These are phyloP conservation scores for Bubo blakistoni DNA, from an alignment of 2,113 vertebrate genomes.

Conservation along the genomic window DNA sequence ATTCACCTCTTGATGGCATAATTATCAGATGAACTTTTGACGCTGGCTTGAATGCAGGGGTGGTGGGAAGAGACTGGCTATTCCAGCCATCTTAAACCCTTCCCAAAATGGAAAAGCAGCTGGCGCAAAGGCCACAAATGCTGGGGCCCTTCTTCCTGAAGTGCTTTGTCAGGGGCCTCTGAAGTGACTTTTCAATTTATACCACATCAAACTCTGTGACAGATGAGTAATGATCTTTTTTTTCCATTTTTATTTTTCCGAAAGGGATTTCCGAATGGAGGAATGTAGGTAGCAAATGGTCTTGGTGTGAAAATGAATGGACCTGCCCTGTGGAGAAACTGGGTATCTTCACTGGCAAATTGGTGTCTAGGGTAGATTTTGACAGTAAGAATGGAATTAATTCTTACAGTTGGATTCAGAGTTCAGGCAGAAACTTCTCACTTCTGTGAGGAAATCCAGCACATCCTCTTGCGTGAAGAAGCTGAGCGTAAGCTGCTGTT, in stretches of 20 bases:
- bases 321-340: not conserved
- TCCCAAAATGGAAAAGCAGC: constrained; percentile 50
- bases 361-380: not conserved
- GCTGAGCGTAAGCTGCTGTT: not conserved
- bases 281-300: not conserved
- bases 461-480: not conserved
- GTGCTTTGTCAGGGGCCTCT: not conserved
- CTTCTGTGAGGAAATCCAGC: not conserved
- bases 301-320: not conserved
- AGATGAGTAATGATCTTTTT: not conserved
- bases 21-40: constrained; percentile 31
- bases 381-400: not conserved
- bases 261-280: not conserved
- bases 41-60: not conserved
- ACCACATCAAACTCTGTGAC: not conserved
- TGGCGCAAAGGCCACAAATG: constrained; percentile 28
- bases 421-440: not conserved
- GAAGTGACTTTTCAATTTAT: constrained; percentile 7
- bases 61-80: constrained; percentile 41
- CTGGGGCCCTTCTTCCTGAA: constrained; percentile 31
- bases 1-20: not conserved
- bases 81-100: constrained; percentile 52
- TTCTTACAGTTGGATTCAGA: not conserved
- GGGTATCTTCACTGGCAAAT: not conserved
- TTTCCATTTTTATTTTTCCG: not conserved